Conservation (phyloP, 2,113 vertebrate genomes). For the Macrotis lagotis region DNA sequence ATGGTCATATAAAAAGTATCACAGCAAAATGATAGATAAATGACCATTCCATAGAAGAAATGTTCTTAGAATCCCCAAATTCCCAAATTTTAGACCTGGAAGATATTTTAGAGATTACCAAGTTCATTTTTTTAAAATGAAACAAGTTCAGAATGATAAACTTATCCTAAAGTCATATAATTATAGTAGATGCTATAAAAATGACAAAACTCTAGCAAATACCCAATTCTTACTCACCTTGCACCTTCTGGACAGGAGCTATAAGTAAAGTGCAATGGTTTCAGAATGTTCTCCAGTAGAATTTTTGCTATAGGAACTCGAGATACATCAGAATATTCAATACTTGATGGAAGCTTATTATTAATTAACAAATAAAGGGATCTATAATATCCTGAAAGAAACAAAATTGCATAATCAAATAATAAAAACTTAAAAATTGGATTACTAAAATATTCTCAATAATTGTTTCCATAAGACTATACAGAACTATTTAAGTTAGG, state of each 20-base stretch:
- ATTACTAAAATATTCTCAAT: neutral
- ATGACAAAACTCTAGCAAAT: neutral
- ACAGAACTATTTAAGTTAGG: neutral
- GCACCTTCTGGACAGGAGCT: slow-evolving; percentile 93
- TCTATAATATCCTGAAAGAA: slow-evolving; percentile 92
- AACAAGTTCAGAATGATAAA: neutral
- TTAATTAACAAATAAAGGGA: slow-evolving; percentile 96
- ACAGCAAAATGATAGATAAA: neutral
- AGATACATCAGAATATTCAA: slow-evolving; percentile 94
- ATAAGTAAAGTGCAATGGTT: slow-evolving; percentile 99
- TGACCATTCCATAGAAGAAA: neutral
- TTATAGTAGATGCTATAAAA: neutral
- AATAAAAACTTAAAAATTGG: neutral
- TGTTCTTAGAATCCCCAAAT: neutral
- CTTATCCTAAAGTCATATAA: neutral
- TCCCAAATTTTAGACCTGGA: neutral
- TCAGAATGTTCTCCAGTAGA: slow-evolving; percentile 96
- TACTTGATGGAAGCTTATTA: slow-evolving; percentile 95
- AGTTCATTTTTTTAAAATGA: neutral
- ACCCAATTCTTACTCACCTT: slow-evolving; percentile 88
- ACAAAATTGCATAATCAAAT: slow-evolving; percentile 11
- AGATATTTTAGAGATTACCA: neutral
- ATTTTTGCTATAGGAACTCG: slow-evolving; percentile 94
- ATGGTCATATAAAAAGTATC: neutral
- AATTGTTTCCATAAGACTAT: slow-evolving; percentile 27